These are phyloP conservation scores for Onthophagus taurus DNA, from an alignment of 1,140 invertebrate species.

Conservation along the genomic window DNA sequence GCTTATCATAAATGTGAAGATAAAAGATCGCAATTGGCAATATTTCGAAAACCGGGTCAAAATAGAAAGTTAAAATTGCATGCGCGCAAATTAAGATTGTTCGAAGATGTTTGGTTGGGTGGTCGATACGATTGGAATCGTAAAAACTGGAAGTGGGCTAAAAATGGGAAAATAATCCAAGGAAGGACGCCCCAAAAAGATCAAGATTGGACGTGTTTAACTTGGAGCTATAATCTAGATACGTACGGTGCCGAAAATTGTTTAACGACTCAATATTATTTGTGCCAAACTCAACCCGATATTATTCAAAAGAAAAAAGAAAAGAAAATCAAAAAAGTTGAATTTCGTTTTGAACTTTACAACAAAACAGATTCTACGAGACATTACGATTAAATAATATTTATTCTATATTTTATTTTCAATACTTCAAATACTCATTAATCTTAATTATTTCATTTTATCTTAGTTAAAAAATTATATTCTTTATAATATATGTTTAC, in stretches of 20 bases:
- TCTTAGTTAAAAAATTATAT: no score
- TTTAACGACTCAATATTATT: background rate
- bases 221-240: background rate
- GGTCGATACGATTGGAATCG: slow-evolving; percentile 4
- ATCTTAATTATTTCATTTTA: no score
- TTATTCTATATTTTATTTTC: no score
- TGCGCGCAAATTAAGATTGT: background rate
- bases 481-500: no score
- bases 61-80: background rate
- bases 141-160: slow-evolving; percentile 5
- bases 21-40: slow-evolving; percentile 1
- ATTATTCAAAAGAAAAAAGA: no score
- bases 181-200: background rate
- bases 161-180: background rate
- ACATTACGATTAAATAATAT: no score
- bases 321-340: no score
- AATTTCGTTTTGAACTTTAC: no score
- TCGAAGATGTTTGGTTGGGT: slow-evolving; percentile 2
- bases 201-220: slow-evolving; percentile 4
- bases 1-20: slow-evolving; percentile 9
- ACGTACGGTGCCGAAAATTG: slow-evolving; percentile 4
- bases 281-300: slow-evolving; percentile 9
- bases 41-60: slow-evolving; percentile 1
- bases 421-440: no score
- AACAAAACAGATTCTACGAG: no score